Evolutionary conservation across 2,888 invertebrate species (phyloP).

Genomic region (Spicauda simplicius): DNA sequence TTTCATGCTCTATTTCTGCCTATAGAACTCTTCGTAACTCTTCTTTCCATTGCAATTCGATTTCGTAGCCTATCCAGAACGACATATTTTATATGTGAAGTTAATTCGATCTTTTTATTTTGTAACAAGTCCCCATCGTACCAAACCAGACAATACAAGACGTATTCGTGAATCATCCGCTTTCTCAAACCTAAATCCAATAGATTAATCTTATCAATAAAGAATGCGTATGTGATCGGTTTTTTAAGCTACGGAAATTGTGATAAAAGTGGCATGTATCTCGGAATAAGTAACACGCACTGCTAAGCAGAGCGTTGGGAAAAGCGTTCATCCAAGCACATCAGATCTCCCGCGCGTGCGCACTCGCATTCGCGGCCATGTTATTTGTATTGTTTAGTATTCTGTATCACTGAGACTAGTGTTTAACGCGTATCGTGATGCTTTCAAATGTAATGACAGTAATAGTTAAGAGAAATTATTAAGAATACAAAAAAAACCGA

Average conservation of each 20-base stretch:
- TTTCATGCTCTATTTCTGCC: too few relatives aligned
- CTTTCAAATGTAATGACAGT: not conserved
- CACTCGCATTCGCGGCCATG: not conserved
- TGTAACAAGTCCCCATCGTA: too few relatives aligned
- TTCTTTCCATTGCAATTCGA: too few relatives aligned
- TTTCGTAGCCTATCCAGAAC: too few relatives aligned
- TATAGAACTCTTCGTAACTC: too few relatives aligned
- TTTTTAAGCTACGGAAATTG: constrained; percentile 20
- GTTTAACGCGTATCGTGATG: not conserved
- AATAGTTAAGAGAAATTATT: not conserved
- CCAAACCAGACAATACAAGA: too few relatives aligned
- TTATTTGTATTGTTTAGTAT: constrained; percentile 4
- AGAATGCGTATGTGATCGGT: constrained; percentile 38
- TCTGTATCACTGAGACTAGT: not conserved
- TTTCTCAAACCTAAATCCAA: too few relatives aligned
- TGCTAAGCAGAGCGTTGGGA: constrained; percentile 69
- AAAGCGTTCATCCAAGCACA: constrained; percentile 73
- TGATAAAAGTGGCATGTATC: constrained; percentile 22
- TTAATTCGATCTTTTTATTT: too few relatives aligned
- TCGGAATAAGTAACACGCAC: constrained; percentile 49
- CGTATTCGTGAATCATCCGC: too few relatives aligned
- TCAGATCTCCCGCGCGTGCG: constrained; percentile 53
- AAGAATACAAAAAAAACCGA: too few relatives aligned
- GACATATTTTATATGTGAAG: too few relatives aligned
- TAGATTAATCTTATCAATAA: constrained; percentile 38